These are phyloP conservation scores for Macropodus opercularis DNA, from an alignment of 2,797 vertebrate genomes.

Conservation along the genomic window DNA sequence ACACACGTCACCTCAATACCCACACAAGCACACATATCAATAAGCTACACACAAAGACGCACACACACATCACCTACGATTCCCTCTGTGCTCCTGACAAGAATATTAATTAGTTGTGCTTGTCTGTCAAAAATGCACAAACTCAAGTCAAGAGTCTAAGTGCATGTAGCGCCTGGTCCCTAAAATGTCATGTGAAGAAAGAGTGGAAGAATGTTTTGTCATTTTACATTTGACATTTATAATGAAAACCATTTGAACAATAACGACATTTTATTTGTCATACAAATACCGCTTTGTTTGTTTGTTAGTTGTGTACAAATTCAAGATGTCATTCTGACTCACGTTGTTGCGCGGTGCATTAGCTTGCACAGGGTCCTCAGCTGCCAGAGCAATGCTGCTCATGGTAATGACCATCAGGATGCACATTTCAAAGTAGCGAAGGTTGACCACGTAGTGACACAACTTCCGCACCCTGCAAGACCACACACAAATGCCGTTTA, in stretches of 20 bases:
- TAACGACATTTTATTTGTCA: not conserved
- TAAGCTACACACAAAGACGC: not conserved
- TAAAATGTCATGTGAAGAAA: not conserved
- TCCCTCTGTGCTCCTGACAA: constrained; percentile 32
- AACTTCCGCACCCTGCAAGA: constrained; percentile 87
- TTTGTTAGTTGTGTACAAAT: constrained; percentile 29
- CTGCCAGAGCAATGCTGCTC: constrained; percentile 97
- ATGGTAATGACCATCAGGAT: constrained; percentile 96
- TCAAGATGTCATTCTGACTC: constrained; percentile 67
- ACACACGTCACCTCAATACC: constrained; percentile 10
- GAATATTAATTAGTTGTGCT: constrained; percentile 54
- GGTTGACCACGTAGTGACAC: constrained; percentile 95
- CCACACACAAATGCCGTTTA: constrained; percentile 17
- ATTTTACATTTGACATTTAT: not conserved
- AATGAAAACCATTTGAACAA: not conserved
- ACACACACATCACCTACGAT: constrained; percentile 36
- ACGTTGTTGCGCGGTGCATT: constrained; percentile 92
- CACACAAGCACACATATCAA: constrained; percentile 1
- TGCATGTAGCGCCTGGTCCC: not conserved
- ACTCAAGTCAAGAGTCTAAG: constrained; percentile 18
- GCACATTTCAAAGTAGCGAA: constrained; percentile 97
- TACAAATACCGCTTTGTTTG: too few relatives aligned
- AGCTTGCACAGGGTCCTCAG: constrained; percentile 91
- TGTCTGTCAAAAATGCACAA: constrained; percentile 48
- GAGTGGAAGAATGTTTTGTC: not conserved